Evolutionary conservation across 2,113 vertebrate species (phyloP), one percentile per base, ranked within the genome.

Genomic region (Microtus montanus): DNA sequence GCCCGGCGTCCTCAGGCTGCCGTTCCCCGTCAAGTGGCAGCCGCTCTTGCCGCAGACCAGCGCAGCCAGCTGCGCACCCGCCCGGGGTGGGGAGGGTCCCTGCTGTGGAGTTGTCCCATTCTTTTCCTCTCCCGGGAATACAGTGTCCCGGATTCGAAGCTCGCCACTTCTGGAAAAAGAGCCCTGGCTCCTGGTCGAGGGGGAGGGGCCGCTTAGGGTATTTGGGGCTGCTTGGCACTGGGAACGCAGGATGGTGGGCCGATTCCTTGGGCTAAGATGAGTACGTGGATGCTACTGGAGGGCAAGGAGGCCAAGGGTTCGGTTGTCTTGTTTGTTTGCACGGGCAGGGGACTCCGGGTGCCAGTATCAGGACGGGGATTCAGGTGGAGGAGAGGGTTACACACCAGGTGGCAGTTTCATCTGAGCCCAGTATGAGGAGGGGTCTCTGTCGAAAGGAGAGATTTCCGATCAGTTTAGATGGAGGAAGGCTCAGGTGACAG

Each of bases 61-160:
- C 63, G 86, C 94, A 92, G 87, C 96, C 89, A 38, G 95, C 77
- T 44, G 82, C 92, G 87, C 33, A 61, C 58, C 38, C 77, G 93
- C 89, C 73, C 52, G 89, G 90, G 75, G n/a, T 44, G 52, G 66
- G 91, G 87, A 74, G 71, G 73, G 91, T 91, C 87, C 92, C 94
- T 64, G 84, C 94, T 44, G 94, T 93, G n/a, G 95, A 73, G 63
- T 87, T 74, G 96, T 89, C 75, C 96, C 95, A 54, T 58, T 95
- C 79, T 73, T 77, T 30, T 75, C 77, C 83, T 92, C 96, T 95
- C 96, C 92, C 12, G 95, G 96, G 97, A 95, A 30, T 85, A 70
- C 96, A 41, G 86, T 97, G 97, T 82, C 96, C 96, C 95, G 94
- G 97, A 97, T 96, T 97, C 89, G 89, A 63, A 47, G 96, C 92